Percentiles rank a stretch among this genome's conserved stretches.
phyloP scores from a whole-genome alignment of 2,797 vertebrate genomes.

The Amblyopsis hoosieri region DNA sequence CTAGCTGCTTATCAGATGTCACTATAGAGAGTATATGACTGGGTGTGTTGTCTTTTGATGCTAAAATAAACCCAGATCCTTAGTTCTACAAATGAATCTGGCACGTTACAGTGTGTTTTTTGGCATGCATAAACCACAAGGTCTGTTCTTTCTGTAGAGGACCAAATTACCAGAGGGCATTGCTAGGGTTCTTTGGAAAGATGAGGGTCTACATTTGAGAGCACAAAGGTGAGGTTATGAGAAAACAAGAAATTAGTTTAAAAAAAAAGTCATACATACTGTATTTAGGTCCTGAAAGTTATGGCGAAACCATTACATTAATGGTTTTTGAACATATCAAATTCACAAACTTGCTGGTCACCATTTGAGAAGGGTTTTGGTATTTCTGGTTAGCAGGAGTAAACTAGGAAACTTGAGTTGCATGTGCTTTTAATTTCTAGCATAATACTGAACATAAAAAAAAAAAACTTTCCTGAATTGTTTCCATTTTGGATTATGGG shows the following conservation, averaged over 20 bases:
- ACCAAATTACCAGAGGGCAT: conserved; percentile 53
- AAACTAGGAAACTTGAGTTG: too few species aligned
- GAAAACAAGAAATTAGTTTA: conserved; percentile 61
- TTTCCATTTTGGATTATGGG: too few species aligned
- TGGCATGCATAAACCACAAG: conserved; percentile 47
- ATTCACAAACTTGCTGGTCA: too few species aligned
- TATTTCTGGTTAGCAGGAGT: too few species aligned
- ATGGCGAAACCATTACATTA: too few species aligned
- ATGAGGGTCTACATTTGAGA: conserved; percentile 51
- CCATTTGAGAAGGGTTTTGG: too few species aligned
- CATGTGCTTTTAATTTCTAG: too few species aligned
- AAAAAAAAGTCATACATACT: conserved; percentile 31
- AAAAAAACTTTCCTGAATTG: too few species aligned
- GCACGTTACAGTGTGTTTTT: conserved; percentile 48
- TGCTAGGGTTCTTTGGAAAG: conserved; percentile 50
- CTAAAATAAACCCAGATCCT: conserved; percentile 60
- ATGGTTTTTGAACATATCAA: too few species aligned
- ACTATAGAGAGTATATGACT: conserved; percentile 34
- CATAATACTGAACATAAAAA: too few species aligned
- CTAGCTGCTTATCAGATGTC: conserved; percentile 46
- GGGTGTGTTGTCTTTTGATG: conserved; percentile 45
- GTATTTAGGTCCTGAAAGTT: too few species aligned
- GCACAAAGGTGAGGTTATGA: conserved; percentile 48
- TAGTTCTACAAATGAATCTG: conserved; percentile 56
- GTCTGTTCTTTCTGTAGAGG: conserved; percentile 48